These are phyloP conservation scores for Solenopsis invicta DNA, from an alignment of 1,140 invertebrate genomes.

Conservation along the genomic window DNA sequence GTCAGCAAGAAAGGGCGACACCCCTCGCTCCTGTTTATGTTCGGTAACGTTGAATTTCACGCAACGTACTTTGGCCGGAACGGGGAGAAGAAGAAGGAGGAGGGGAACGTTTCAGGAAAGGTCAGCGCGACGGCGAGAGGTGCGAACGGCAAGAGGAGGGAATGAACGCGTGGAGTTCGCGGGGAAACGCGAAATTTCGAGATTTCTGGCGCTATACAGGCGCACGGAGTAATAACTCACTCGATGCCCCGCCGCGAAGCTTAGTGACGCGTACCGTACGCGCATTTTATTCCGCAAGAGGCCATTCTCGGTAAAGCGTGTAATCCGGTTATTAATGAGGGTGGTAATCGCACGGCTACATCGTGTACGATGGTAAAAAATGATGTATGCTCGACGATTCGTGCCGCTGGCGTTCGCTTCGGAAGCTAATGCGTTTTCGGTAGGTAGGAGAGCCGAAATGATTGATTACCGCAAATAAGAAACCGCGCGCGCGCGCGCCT, in stretches of 20 bases:
- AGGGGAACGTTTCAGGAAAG: slow-evolving; percentile 4
- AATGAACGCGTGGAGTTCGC: neutral
- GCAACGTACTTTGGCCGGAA: slow-evolving; percentile 23
- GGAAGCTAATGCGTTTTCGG: slow-evolving; percentile 23
- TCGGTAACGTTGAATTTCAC: slow-evolving; percentile 75
- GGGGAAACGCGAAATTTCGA: slow-evolving; percentile 60
- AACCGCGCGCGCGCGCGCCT: slow-evolving; percentile 43
- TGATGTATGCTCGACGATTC: slow-evolving; percentile 58
- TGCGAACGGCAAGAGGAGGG: neutral
- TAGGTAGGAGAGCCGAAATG: slow-evolving; percentile 43
- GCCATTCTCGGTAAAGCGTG: slow-evolving; percentile 61
- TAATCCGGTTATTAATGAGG: slow-evolving; percentile 76
- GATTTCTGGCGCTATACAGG: slow-evolving; percentile 58
- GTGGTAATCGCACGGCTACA: slow-evolving; percentile 50
- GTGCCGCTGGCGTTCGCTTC: slow-evolving; percentile 33
- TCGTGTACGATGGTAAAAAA: slow-evolving; percentile 50
- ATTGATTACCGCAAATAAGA: slow-evolving; percentile 52
- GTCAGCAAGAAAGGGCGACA: slow-evolving; percentile 10
- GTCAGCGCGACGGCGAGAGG: neutral
- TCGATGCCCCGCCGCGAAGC: slow-evolving; percentile 68
- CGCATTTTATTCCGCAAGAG: slow-evolving; percentile 52
- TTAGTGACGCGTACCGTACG: slow-evolving; percentile 55
- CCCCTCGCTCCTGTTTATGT: slow-evolving; percentile 71
- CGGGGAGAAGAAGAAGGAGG: neutral
- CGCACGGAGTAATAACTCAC: slow-evolving; percentile 69